Evolutionary conservation across 1,140 invertebrate genomes (phyloP), one percentile per base, ranked within the genome.

Genomic region (Gryon sp.): DNA sequence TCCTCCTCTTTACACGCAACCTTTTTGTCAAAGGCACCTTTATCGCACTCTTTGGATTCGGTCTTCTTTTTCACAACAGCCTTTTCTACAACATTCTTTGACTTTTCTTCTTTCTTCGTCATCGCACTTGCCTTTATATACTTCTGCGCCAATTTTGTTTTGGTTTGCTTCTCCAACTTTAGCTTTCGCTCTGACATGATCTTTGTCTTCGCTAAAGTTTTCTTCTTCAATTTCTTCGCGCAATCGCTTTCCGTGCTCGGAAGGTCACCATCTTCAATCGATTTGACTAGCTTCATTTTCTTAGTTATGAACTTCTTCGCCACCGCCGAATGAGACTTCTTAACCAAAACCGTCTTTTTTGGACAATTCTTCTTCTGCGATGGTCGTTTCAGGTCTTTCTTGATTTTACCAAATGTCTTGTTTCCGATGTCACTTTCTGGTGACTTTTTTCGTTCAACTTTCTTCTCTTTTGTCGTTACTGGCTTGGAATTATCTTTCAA

Each of bases 261-360:
- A 18, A 62, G 38, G 20, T 83, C 79, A 26, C 76, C 74, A 12
- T 72, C 78, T 26, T 76, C 82, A 4, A 81, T 43, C 14, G 80
- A 76, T 26, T 87, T 88, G 77, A 86, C 84, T 86, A 88, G 82
- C 30, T 88, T 89, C 53, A 85, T 78, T 79, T 88, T 88, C 41
- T 87, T 89, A 60, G 86, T 84, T 6, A 85, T 75, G 28, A 85
- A 74, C 57, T 85, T 88, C 34, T 88, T 87, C 30, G 80, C 81
- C 12, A 86, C 76, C n/a, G 84, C 80, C 28, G 81, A 72, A 59
- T 82, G 78, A 36, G 84, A 73, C 36, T 88, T 89, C 40, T 89
- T 87, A 1, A 83, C 81, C 32, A 88, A 57, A 45, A 90, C 85
- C 41, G 87, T 90, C 81, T 89, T 90, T 53, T 86, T 87, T 12